phyloP scores from a whole-genome alignment of 2,888 invertebrate genomes.

The Tenodera sinensis region DNA sequence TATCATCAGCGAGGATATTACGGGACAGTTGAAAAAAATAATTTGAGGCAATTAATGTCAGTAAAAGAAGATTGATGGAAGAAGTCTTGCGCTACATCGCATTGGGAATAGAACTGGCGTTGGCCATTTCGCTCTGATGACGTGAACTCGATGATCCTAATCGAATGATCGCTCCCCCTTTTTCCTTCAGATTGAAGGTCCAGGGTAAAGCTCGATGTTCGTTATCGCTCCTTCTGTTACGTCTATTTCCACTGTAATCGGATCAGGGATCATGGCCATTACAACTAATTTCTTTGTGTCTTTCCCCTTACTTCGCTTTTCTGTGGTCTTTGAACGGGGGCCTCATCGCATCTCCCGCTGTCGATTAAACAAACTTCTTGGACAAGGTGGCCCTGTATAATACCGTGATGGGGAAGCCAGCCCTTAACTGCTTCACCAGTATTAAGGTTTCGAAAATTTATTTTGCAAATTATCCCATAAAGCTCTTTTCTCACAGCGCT shows the following conservation, averaged over 20 bases:
- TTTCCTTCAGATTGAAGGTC: not conserved
- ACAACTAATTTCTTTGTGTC: conserved; percentile 5
- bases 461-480: not conserved
- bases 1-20: not conserved
- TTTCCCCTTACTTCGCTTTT: not conserved
- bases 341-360: not conserved
- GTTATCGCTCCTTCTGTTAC: conserved; percentile 6
- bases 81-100: not conserved
- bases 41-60: not conserved
- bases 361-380: not conserved
- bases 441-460: not conserved
- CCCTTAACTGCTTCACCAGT: not conserved
- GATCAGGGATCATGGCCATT: conserved; percentile 10
- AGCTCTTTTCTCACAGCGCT: too few relatives aligned
- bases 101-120: not conserved
- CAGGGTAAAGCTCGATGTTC: conserved; percentile 3
- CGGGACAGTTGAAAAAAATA: not conserved
- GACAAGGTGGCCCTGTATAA: not conserved
- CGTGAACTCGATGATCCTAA: not conserved
- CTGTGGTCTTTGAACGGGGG: not conserved
- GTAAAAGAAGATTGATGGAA: not conserved
- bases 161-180: not conserved
- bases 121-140: not conserved
- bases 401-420: not conserved
- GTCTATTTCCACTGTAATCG: conserved; percentile 4